Evolutionary conservation across 2,113 vertebrate genomes (phyloP).

Genomic region (Lagenorhynchus albirostris): DNA sequence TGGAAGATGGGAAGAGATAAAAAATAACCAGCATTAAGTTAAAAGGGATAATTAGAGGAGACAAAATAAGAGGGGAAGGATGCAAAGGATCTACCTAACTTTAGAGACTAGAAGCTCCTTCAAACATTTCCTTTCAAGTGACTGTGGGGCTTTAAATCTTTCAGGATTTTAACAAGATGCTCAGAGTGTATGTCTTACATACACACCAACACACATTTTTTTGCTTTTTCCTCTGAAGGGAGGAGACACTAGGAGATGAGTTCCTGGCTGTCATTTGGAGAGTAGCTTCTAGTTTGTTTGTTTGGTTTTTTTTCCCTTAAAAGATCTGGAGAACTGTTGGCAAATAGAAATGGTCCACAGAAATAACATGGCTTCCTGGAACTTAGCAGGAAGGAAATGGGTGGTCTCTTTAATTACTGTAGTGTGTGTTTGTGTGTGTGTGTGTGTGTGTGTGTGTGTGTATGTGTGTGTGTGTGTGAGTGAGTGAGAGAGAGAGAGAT

Average conservation of each 20-base stretch:
- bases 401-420: constrained; percentile 72
- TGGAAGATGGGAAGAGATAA: constrained; percentile 28
- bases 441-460: constrained; percentile 17
- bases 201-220: neutral
- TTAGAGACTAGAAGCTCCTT: constrained; percentile 7
- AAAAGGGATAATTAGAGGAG: constrained; percentile 55
- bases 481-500: neutral
- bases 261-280: constrained; percentile 6
- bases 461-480: neutral
- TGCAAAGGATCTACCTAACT: constrained; percentile 38
- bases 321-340: constrained; percentile 42
- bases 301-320: constrained; percentile 34
- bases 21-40: constrained; percentile 68
- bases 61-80: constrained; percentile 24
- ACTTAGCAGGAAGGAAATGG: constrained; percentile 71
- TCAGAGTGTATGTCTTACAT: neutral
- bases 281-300: neutral
- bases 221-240: neutral
- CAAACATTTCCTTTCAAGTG: neutral
- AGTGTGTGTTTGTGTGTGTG: constrained; percentile 42
- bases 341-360: constrained; percentile 60
- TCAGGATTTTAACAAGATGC: constrained; percentile 20
- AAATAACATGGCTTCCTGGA: constrained; percentile 73
- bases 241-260: neutral
- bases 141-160: neutral